Conservation (phyloP, 2,888 invertebrate species). For the Agrenia bidenticulata region DNA sequence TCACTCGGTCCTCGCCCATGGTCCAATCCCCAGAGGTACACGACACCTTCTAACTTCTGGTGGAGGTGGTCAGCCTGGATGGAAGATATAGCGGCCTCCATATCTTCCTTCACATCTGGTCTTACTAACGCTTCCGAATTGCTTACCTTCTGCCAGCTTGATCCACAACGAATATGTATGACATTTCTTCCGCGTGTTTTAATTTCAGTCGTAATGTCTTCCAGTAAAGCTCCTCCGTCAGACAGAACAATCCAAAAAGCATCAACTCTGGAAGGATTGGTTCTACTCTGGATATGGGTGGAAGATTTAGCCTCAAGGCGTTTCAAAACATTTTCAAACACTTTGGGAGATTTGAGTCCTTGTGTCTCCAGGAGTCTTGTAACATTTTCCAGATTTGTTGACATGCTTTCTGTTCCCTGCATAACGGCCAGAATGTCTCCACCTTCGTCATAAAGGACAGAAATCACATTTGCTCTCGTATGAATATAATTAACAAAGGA, state of each 20-base stretch:
- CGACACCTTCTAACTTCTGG: not conserved
- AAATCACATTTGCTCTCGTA: too few species aligned
- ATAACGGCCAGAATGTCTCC: not conserved
- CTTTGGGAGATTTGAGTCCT: not conserved
- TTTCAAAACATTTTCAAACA: constrained; percentile 13
- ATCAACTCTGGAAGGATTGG: too few species aligned
- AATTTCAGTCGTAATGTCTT: too few species aligned
- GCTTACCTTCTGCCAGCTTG: too few species aligned
- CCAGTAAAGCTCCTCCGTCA: too few species aligned
- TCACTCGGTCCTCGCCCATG: not conserved
- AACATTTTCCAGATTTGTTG: not conserved
- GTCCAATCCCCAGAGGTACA: not conserved
- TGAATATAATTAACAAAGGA: not conserved
- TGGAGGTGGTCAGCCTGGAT: not conserved
- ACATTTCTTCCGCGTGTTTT: too few species aligned
- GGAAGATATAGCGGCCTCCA: not conserved
- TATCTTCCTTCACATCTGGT: not conserved
- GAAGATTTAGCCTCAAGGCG: too few species aligned
- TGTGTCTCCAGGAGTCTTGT: not conserved
- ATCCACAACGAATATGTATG: too few species aligned
- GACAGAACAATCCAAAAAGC: too few species aligned
- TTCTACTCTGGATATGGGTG: too few species aligned
- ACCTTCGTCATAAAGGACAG: not conserved
- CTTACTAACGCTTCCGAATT: not conserved
- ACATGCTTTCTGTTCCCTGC: not conserved